phyloP scores from a whole-genome alignment of 2,797 vertebrate genomes.

The Hippocampus kuda region DNA sequence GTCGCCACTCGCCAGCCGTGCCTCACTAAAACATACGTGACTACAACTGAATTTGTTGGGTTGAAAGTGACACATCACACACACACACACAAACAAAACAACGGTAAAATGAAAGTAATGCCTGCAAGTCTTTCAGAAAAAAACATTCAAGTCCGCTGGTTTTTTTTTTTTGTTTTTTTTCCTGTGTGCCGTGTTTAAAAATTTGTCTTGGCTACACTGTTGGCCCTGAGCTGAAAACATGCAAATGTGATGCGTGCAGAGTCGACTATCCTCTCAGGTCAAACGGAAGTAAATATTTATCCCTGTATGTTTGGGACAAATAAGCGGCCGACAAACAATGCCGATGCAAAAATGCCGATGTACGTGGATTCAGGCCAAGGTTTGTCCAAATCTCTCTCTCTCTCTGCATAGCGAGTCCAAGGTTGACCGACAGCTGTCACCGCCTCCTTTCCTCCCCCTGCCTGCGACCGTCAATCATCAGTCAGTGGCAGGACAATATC shows the following conservation, averaged over 20 bases:
- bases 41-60: not conserved
- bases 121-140: not conserved
- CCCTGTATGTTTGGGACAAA: not conserved
- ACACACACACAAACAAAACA: not conserved
- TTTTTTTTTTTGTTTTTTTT: not conserved
- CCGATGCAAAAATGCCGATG: slow-evolving; percentile 21
- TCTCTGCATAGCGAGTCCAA: slow-evolving; percentile 15
- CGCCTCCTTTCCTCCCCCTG: slow-evolving; percentile 20
- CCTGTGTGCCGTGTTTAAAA: not conserved
- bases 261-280: not conserved
- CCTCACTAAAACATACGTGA: not conserved
- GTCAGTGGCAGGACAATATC: slow-evolving; percentile 16
- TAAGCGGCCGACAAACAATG: slow-evolving; percentile 13
- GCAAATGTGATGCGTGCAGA: slow-evolving; percentile 3
- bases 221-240: not conserved
- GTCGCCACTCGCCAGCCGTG: not conserved
- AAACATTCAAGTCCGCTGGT: not conserved
- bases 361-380: slow-evolving; percentile 38
- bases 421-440: slow-evolving; percentile 46
- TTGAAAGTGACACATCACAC: not conserved
- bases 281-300: slow-evolving; percentile 8
- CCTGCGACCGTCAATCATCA: slow-evolving; percentile 22
- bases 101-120: not conserved
- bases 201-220: not conserved
- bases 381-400: slow-evolving; percentile 14